Evolutionary conservation across 2,888 invertebrate genomes (phyloP).

Genomic region (Malthinus seriepunctatus): DNA sequence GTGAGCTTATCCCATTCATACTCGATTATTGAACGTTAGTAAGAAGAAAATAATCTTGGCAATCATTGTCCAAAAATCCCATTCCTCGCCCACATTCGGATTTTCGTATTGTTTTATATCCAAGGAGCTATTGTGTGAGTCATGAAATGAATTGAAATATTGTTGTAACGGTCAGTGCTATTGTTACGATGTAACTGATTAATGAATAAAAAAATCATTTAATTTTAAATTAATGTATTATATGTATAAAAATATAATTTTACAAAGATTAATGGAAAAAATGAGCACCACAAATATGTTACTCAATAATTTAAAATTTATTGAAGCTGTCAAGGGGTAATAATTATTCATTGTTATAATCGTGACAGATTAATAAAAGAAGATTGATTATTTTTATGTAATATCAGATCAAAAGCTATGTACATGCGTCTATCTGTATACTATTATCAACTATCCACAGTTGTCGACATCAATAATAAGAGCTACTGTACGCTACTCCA

Average conservation of each 20-base stretch:
- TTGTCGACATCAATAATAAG: constrained; percentile 17
- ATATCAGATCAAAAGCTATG: constrained; percentile 25
- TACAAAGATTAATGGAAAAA: neutral
- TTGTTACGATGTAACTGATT: too few relatives aligned
- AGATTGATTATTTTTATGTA: constrained; percentile 31
- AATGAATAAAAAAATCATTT: too few relatives aligned
- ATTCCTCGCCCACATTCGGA: too few relatives aligned
- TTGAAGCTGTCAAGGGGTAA: constrained; percentile 10
- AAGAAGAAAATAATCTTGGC: too few relatives aligned
- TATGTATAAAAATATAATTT: neutral
- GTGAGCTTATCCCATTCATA: too few relatives aligned
- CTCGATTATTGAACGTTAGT: too few relatives aligned
- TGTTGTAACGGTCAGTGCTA: too few relatives aligned
- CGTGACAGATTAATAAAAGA: constrained; percentile 37
- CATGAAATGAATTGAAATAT: too few relatives aligned
- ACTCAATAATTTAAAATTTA: constrained; percentile 1
- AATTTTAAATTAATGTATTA: too few relatives aligned
- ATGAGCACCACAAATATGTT: neutral
- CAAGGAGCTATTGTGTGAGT: too few relatives aligned
- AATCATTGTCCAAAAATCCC: too few relatives aligned
- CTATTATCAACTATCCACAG: constrained; percentile 17
- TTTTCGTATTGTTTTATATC: too few relatives aligned
- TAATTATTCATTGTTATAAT: constrained; percentile 36
- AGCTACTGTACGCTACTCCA: constrained; percentile 9
- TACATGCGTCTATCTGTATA: constrained; percentile 13